Conservation (phyloP, 2,797 vertebrate genomes). For the Melanotaenia nigrans region DNA sequence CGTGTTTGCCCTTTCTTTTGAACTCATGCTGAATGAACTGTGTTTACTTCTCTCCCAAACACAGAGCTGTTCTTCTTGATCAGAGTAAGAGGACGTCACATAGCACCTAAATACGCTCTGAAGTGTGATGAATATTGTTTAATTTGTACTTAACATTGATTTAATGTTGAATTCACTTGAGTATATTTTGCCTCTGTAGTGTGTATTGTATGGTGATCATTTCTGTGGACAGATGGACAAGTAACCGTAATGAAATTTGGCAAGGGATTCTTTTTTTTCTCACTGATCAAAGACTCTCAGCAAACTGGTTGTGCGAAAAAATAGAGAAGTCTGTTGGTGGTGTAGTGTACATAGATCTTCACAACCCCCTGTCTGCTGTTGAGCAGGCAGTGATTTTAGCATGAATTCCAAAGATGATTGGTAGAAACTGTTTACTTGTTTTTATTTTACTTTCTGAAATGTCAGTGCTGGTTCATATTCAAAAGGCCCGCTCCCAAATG, state of each 20-base stretch:
- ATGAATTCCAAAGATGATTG: conserved; percentile 89
- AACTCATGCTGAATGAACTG: conserved; percentile 76
- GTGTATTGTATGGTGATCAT: conserved; percentile 81
- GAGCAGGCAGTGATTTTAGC: conserved; percentile 80
- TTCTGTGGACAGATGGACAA: conserved; percentile 82
- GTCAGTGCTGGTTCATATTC: conserved; percentile 80
- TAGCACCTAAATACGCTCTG: conserved; percentile 70
- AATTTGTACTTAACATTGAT: conserved; percentile 80
- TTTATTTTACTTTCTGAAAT: conserved; percentile 74
- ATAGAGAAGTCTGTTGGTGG: conserved; percentile 75
- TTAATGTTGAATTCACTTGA: conserved; percentile 83
- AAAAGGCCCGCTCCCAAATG: conserved; percentile 67
- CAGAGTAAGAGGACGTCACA: conserved; percentile 58
- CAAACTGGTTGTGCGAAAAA: conserved; percentile 77
- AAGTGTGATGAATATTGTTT: conserved; percentile 76
- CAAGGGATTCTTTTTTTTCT: conserved; percentile 56
- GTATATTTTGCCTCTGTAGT: conserved; percentile 84
- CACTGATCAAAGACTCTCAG: conserved; percentile 71
- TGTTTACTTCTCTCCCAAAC: conserved; percentile 60
- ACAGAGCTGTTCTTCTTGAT: conserved; percentile 59
- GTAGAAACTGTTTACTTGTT: conserved; percentile 85
- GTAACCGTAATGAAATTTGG: conserved; percentile 73
- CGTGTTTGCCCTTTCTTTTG: conserved; percentile 72
- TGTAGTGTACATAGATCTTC: conserved; percentile 85
- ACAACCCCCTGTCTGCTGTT: conserved; percentile 73